Conservation (phyloP, 1,140 invertebrate genomes). For the Paralvinella palmiformis region DNA sequence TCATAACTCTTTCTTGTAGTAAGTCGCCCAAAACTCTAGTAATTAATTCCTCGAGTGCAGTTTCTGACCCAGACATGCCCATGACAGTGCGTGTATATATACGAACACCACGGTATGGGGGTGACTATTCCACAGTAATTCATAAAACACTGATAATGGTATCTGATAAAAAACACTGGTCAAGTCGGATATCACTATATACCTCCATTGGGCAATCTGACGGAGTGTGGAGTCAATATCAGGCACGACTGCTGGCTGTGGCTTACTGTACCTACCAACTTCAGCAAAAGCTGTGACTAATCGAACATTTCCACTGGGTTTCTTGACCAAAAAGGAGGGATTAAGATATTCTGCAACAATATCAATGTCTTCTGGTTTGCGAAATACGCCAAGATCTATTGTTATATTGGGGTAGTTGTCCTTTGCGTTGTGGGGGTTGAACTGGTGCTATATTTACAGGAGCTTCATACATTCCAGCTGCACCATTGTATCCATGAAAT, state of each 20-base stretch:
- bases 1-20: constrained; percentile 1
- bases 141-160: no score
- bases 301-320: background rate
- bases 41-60: constrained; percentile 9
- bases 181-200: constrained; percentile 16
- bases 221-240: constrained; percentile 5
- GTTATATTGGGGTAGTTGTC: constrained; percentile 16
- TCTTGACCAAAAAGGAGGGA: constrained; percentile 19
- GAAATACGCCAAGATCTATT: background rate
- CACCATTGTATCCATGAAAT: no score
- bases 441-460: constrained; percentile 26
- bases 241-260: constrained; percentile 5
- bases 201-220: constrained; percentile 15
- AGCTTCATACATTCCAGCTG: constrained; percentile 22
- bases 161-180: no score
- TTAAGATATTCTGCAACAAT: constrained; percentile 15
- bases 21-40: constrained; percentile 18
- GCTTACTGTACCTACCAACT: background rate
- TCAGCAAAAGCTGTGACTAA: no score
- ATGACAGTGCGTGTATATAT: constrained; percentile 20
- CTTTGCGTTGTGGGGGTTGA: constrained; percentile 25
- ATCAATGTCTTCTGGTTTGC: constrained; percentile 13
- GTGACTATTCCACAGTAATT: constrained; percentile 22
- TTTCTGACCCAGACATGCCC: constrained; percentile 13
- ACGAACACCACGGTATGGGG: constrained; percentile 19